phyloP scores from a whole-genome alignment of 2,113 vertebrate species.

The Acinonyx jubatus region DNA sequence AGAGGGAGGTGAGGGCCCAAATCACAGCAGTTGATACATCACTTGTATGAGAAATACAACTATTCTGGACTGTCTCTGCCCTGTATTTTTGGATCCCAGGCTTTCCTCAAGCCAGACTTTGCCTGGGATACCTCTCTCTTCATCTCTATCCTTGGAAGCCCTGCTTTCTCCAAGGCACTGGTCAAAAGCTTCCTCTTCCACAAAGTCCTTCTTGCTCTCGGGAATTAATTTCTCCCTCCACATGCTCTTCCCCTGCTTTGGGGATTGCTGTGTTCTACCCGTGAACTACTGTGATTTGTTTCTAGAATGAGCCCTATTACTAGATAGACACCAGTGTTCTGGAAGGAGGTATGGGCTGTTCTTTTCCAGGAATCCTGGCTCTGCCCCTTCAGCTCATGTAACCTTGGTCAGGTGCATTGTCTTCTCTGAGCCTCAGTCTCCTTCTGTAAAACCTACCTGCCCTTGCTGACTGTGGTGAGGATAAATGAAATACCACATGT shows the following conservation, averaged over 20 bases:
- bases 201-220: background rate
- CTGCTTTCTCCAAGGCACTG: background rate
- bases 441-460: background rate
- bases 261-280: fast-evolving
- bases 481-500: background rate
- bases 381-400: background rate
- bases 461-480: background rate
- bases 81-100: background rate
- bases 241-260: background rate
- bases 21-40: background rate
- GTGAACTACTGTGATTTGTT: background rate
- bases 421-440: background rate
- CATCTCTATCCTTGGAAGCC: background rate
- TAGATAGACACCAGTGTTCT: background rate
- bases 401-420: background rate
- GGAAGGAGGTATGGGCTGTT: background rate
- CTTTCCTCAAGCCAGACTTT: background rate
- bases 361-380: background rate
- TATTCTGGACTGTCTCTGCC: background rate
- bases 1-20: background rate
- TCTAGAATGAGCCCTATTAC: background rate
- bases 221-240: background rate
- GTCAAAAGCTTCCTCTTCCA: background rate
- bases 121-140: background rate
- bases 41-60: background rate